phyloP scores from a whole-genome alignment of 2,888 invertebrate species.

The Coenonympha glycerion region DNA sequence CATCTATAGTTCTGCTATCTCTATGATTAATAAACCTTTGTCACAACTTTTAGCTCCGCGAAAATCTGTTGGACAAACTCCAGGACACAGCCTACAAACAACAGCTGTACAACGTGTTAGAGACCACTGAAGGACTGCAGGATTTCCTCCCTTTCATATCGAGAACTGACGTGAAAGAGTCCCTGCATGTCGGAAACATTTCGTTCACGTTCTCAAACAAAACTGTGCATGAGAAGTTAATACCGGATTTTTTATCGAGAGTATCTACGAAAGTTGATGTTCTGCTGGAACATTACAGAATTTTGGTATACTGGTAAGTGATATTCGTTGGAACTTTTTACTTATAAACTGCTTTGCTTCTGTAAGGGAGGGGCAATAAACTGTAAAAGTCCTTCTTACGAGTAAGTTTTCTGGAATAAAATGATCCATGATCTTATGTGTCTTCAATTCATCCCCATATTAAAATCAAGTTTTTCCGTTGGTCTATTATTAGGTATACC shows the following conservation, averaged over 20 bases:
- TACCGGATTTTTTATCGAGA: slow-evolving; percentile 80
- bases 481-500: no score
- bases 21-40: no score
- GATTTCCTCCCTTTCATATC: slow-evolving; percentile 76
- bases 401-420: no score
- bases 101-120: slow-evolving; percentile 47
- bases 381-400: no score
- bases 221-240: slow-evolving; percentile 48
- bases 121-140: slow-evolving; percentile 55
- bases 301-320: slow-evolving; percentile 79
- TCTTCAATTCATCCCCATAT: no score
- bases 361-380: no score
- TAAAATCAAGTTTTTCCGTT: no score
- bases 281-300: slow-evolving; percentile 77
- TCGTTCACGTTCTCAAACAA: slow-evolving; percentile 46
- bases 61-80: slow-evolving; percentile 41
- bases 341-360: no score
- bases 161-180: slow-evolving; percentile 67
- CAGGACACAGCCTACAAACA: slow-evolving; percentile 42
- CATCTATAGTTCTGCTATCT: no score
- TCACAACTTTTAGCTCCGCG: slow-evolving; percentile 43
- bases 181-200: slow-evolving; percentile 84
- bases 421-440: no score
- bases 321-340: no score
- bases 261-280: slow-evolving; percentile 76